Conservation (phyloP, 1,140 invertebrate species). For the Leucophenga varia region DNA sequence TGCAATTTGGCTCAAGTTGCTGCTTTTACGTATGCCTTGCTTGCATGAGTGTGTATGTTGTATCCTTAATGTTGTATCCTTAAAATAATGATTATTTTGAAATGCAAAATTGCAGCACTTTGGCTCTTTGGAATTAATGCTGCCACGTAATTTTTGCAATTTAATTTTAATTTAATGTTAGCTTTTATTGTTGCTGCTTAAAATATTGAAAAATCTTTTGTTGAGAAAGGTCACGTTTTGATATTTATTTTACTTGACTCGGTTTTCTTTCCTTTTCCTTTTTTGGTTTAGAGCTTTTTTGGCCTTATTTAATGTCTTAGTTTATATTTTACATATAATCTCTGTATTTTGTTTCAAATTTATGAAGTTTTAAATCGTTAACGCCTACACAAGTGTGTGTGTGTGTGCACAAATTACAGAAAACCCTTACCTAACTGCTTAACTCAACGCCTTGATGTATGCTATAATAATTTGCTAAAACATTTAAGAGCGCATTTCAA, state of each 20-base stretch:
- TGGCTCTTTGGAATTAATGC: constrained; percentile 21
- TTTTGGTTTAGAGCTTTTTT: no score
- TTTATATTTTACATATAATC: no score
- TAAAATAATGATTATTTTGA: constrained; percentile 51
- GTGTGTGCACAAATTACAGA: no score
- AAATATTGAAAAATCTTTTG: neutral
- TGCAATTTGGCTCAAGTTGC: neutral
- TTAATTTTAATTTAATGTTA: constrained; percentile 55
- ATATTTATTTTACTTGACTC: no score
- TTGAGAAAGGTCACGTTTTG: constrained; percentile 40
- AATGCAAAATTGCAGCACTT: constrained; percentile 38
- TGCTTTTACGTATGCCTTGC: no score
- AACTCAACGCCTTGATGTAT: constrained; percentile 26
- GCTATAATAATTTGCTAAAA: constrained; percentile 50
- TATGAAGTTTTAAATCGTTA: no score
- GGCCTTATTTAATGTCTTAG: no score
- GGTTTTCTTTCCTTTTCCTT: no score
- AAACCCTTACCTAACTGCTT: no score
- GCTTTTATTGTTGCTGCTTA: no score
- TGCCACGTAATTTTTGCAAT: constrained; percentile 53
- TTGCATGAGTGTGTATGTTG: constrained; percentile 1
- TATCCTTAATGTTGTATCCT: constrained; percentile 44
- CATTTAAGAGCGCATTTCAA: constrained; percentile 50
- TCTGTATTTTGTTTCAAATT: no score
- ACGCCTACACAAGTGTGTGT: no score